Evolutionary conservation across 2,888 invertebrate species (phyloP), one percentile per base, ranked within the genome.

Genomic region (Drosophila multiciliata): DNA sequence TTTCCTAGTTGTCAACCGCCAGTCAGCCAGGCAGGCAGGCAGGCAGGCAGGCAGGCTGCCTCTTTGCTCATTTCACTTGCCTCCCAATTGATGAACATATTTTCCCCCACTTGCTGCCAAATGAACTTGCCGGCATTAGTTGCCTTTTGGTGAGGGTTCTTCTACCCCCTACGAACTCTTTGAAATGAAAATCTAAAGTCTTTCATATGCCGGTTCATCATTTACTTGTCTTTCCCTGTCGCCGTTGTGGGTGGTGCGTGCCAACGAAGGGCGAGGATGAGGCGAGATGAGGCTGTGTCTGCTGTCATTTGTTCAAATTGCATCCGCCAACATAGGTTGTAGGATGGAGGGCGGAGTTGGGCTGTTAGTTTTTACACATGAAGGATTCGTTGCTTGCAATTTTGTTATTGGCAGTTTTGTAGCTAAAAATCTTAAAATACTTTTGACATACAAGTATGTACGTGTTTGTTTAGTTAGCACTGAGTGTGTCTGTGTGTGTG

Each of bases 401-500:
- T 73, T 78, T 80, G 78, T 87, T 85, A 89, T 89, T 85, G 85
- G 89, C 85, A 89, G 89, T 82, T 85, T 87, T 85, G 89, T 87
- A 75, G 82, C 88, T 73, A 73, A 75, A 84, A 85, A 89, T 87
- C 90, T 87, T 75, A 78, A 89, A 89, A 89, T 89, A 89, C 88
- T 85, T 84, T 80, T 89, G 89, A 85, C 85, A 87, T 80, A 66
- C 63, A 78, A 73, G 73, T 81, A 82, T 87, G 80, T 82, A 89
- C 80, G 77, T 82, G 82, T 82, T 75, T 71, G 69, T 73, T 80
- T 75, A 75, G 75, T 75, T 82, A 79, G 71, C 77, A 66, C 63
- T 66, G 49, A 50, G 50, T 58, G 68, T 38, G 42, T 66, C 60
- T 50, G 61, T 65, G 52, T 60, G 57, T 66, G 62, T 66, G 49